These are phyloP conservation scores for Oriolus oriolus DNA, from an alignment of 2,113 vertebrate species.

Conservation along the genomic window DNA sequence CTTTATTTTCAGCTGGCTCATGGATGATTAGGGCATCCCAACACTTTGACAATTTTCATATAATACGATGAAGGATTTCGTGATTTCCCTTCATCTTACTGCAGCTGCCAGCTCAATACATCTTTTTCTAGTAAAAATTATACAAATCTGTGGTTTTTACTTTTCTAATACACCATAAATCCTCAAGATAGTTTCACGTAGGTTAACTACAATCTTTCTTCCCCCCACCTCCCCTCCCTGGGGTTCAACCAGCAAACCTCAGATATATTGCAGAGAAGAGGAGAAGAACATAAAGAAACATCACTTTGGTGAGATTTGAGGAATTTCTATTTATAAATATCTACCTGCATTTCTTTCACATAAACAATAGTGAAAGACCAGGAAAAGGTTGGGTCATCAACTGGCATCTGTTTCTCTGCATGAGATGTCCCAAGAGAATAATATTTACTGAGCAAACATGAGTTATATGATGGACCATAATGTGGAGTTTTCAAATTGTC, in stretches of 20 bases:
- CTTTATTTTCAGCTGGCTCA: slow-evolving; percentile 47
- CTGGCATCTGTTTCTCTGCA: slow-evolving; percentile 42
- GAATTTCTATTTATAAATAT: slow-evolving; percentile 36
- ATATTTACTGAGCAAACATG: slow-evolving; percentile 36
- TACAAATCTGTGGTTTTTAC: slow-evolving; percentile 56
- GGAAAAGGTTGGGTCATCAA: slow-evolving; percentile 5
- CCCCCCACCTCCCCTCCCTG: background rate
- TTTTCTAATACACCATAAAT: slow-evolving; percentile 41
- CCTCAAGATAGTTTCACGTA: slow-evolving; percentile 32
- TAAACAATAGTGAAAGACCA: slow-evolving; percentile 17
- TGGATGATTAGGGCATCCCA: slow-evolving; percentile 52
- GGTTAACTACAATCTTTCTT: slow-evolving; percentile 11
- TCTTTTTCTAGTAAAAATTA: slow-evolving; percentile 66
- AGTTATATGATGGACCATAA: slow-evolving; percentile 50
- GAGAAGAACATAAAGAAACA: background rate
- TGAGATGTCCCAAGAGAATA: slow-evolving; percentile 38
- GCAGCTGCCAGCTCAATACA: slow-evolving; percentile 48
- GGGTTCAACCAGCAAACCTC: slow-evolving; percentile 15
- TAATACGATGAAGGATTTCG: slow-evolving; percentile 61
- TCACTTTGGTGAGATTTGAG: slow-evolving; percentile 34
- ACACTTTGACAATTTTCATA: slow-evolving; percentile 65
- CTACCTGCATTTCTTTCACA: slow-evolving; percentile 28
- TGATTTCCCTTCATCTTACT: slow-evolving; percentile 57
- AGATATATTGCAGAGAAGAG: background rate
- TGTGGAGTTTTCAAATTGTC: slow-evolving; percentile 59